Percentiles rank a stretch among this genome's conserved stretches.
phyloP scores from a whole-genome alignment of 2,888 invertebrate species.

The Epirrhoe alternata region DNA sequence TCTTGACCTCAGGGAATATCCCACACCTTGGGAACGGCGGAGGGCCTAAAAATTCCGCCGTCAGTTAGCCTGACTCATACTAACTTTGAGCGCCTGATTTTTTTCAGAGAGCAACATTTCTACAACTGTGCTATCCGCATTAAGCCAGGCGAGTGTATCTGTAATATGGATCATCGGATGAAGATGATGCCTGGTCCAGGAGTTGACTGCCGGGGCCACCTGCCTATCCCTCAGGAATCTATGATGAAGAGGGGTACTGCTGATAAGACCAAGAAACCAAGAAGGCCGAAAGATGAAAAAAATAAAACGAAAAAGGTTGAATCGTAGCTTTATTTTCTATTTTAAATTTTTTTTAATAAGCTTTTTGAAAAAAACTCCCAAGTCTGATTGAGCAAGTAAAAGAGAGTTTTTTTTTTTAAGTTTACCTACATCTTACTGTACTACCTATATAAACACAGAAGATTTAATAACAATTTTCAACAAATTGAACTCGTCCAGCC shows the following conservation, averaged over 20 bases:
- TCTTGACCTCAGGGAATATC: no score
- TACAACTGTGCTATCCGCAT: constrained; percentile 12
- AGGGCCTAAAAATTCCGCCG: not conserved
- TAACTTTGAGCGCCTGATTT: no score
- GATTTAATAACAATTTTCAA: no score
- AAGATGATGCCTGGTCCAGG: constrained; percentile 56
- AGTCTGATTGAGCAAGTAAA: no score
- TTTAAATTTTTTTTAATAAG: no score
- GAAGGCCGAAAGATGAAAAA: not conserved
- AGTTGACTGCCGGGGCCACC: constrained; percentile 53
- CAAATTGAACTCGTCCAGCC: no score
- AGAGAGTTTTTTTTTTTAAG: no score
- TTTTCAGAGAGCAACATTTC: constrained; percentile 7
- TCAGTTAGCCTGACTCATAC: not conserved
- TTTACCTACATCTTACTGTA: no score
- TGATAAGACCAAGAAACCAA: not conserved
- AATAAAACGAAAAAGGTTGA: not conserved
- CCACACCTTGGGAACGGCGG: no score
- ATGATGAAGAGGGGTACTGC: constrained; percentile 45
- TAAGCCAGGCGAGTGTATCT: not conserved
- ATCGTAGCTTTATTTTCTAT: no score
- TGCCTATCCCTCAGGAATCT: constrained; percentile 60
- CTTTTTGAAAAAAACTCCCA: no score
- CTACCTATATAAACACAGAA: no score
- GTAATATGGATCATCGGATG: constrained; percentile 15